A percentile compares a stretch with the other conserved stretches of the same genome.
phyloP scores from a whole-genome alignment of 2,113 vertebrate genomes.

The Emydocephalus ijimae region DNA sequence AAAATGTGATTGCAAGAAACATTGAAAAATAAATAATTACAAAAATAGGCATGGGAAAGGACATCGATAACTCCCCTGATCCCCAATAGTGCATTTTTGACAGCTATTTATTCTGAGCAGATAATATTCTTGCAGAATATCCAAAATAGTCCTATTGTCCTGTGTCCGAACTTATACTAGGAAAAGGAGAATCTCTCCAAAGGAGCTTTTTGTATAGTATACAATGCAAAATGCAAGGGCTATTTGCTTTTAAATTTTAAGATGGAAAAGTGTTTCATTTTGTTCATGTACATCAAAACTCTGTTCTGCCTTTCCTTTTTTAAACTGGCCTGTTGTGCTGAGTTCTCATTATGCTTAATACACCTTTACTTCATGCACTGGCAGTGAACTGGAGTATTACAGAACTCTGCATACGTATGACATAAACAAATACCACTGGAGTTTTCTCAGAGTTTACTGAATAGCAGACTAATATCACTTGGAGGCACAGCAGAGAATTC shows the following conservation, averaged over 20 bases:
- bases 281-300: background rate
- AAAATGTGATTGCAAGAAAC: background rate
- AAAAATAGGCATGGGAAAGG: background rate
- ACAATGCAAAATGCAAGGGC: background rate
- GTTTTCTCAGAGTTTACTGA: constrained; percentile 27
- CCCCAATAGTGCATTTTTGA: background rate
- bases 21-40: background rate
- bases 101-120: background rate
- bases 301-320: background rate
- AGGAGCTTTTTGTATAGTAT: too few relatives aligned
- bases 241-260: background rate
- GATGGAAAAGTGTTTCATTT: background rate
- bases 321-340: background rate
- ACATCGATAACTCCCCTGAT: background rate
- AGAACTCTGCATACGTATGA: background rate
- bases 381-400: background rate
- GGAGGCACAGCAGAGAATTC: background rate
- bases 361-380: background rate
- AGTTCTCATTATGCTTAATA: background rate
- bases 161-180: background rate
- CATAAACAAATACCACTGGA: background rate
- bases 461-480: background rate
- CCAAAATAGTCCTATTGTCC: background rate
- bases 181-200: background rate
- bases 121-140: background rate